These are phyloP conservation scores for Chouioia cunea DNA, from an alignment of 2,888 invertebrate genomes.

Conservation along the genomic window DNA sequence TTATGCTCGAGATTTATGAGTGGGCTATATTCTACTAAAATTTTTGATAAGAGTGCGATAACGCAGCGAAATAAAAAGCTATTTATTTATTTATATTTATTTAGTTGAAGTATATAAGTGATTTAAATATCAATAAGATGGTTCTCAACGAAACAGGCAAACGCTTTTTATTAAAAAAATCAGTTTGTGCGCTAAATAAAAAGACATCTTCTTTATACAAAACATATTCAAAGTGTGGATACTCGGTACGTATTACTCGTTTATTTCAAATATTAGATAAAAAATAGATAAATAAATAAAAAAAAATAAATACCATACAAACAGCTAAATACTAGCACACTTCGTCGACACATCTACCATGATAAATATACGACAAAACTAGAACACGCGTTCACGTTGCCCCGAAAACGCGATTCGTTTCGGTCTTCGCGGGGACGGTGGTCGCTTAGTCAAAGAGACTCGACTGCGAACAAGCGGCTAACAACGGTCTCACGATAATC, in stretches of 20 bases:
- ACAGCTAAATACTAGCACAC: slow-evolving; percentile 3
- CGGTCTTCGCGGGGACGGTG: slow-evolving; percentile 56
- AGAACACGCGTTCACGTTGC: slow-evolving; percentile 43
- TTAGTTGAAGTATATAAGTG: too few species aligned
- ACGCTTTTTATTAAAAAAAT: too few species aligned
- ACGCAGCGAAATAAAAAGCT: too few species aligned
- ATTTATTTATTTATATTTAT: too few species aligned
- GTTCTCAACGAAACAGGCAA: too few species aligned
- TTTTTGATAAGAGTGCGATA: not conserved
- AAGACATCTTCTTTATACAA: too few species aligned
- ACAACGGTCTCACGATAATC: slow-evolving; percentile 66
- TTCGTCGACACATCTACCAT: slow-evolving; percentile 4
- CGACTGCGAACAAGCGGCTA: slow-evolving; percentile 66
- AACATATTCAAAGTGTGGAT: not conserved
- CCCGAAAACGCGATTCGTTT: slow-evolving; percentile 59
- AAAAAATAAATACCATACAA: not conserved
- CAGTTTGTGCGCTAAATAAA: too few species aligned
- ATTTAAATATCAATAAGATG: too few species aligned
- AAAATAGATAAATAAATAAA: not conserved
- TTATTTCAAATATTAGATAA: not conserved
- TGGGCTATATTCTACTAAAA: slow-evolving; percentile 25
- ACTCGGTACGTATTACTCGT: slow-evolving; percentile 12
- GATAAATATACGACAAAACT: not conserved
- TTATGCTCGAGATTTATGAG: slow-evolving; percentile 28
- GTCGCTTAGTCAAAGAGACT: slow-evolving; percentile 58